Conservation (phyloP, 2,113 vertebrate species). For the Oryzias curvinotus region DNA sequence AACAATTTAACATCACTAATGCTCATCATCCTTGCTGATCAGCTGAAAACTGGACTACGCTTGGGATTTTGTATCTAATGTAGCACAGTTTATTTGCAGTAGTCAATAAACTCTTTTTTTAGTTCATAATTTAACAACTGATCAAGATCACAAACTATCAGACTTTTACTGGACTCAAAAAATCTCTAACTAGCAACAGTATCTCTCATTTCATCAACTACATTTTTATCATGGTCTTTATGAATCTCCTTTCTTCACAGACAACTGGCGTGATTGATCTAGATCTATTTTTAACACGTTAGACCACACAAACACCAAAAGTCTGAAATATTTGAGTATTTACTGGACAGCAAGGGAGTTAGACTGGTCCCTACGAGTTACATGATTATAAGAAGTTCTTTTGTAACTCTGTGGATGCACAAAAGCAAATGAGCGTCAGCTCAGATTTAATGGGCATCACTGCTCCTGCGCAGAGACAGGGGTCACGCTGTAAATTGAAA, state of each 20-base stretch:
- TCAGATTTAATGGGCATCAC: constrained; percentile 15
- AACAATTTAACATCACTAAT: too few relatives aligned
- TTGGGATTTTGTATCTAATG: too few relatives aligned
- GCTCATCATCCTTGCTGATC: too few relatives aligned
- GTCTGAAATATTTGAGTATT: constrained; percentile 23
- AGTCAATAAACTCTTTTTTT: too few relatives aligned
- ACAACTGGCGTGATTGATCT: constrained; percentile 26
- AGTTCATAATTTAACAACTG: too few relatives aligned
- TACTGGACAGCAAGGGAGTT: neutral
- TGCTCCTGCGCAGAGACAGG: neutral
- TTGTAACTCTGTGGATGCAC: constrained; percentile 9
- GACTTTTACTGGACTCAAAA: too few relatives aligned
- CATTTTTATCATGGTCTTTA: neutral
- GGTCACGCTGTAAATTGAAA: constrained; percentile 16
- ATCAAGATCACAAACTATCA: too few relatives aligned
- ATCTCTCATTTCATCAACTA: too few relatives aligned
- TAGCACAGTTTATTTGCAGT: too few relatives aligned
- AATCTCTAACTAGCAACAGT: too few relatives aligned
- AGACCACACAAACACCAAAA: constrained; percentile 24
- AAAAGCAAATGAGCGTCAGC: constrained; percentile 5
- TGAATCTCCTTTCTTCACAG: constrained; percentile 11
- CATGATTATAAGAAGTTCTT: neutral
- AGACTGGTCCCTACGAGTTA: neutral
- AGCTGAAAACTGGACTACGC: too few relatives aligned
- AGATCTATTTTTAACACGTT: constrained; percentile 32